Conservation (phyloP, 2,797 vertebrate species). For the Dendrocincla tyrannina region DNA sequence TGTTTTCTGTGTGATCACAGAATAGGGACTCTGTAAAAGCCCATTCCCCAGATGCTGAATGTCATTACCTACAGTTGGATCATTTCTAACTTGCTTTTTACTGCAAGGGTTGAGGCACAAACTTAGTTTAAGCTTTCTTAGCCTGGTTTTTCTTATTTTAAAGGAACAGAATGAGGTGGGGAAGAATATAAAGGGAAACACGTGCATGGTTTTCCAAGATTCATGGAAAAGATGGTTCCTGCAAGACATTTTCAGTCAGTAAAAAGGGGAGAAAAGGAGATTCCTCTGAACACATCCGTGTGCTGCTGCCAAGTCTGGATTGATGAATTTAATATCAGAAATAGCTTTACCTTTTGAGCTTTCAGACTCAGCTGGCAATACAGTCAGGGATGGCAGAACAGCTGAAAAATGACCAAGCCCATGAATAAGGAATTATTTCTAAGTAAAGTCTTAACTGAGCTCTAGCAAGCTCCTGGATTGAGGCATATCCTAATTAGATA, state of each 20-base stretch:
- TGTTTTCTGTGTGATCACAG: neutral
- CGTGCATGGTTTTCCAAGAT: neutral
- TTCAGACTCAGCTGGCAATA: neutral
- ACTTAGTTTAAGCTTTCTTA: neutral
- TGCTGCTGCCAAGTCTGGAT: constrained; percentile 20
- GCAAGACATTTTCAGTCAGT: neutral
- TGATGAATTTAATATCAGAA: constrained; percentile 49
- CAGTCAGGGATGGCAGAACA: constrained; percentile 8
- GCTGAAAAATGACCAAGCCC: constrained; percentile 18
- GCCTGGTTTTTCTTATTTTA: neutral
- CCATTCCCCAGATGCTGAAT: constrained; percentile 5
- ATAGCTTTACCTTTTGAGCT: constrained; percentile 24
- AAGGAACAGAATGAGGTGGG: neutral
- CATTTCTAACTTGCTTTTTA: neutral
- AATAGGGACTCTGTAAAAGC: neutral
- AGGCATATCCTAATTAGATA: constrained; percentile 6
- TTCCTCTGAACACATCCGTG: neutral
- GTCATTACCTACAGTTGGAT: neutral
- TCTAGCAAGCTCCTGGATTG: neutral
- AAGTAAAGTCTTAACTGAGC: constrained; percentile 8
- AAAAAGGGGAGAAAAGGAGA: neutral
- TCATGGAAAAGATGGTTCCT: neutral
- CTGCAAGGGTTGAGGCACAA: neutral
- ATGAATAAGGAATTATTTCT: constrained; percentile 31
- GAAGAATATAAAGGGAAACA: neutral